Evolutionary conservation across 64 coral and sea anemone species (phyloP), one percentile per base, ranked within the genome.

Genomic region (Montipora cactus): DNA sequence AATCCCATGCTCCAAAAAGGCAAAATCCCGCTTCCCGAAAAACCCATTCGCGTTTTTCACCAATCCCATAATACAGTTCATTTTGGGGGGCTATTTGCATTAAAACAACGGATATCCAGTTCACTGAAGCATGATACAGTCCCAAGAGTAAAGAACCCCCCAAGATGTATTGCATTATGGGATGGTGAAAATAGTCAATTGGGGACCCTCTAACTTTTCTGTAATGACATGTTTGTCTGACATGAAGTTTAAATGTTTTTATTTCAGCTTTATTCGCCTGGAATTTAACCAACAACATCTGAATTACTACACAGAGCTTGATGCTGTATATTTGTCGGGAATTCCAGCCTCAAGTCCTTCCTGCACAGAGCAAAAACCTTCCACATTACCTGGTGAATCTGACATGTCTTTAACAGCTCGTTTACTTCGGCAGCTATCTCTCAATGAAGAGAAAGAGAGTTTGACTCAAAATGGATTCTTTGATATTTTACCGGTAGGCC

Each of bases 251-350:
- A 37, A 62, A 15, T 8, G 0, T 88, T 14, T 14, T 25, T 57
- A 57, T 84, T 47, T 77, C 55, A 99, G 98, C 70, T 62, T 96
- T 1, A 87, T 99, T 47, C 92, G 98, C 46, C 53, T 99, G 73
- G 98, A 99, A 67, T 99, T 99, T 50, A 96, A 99, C 71, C 98
- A 99, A 83, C 78, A 76, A n/a, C 98, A 95, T 80, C 80, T 96
- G 4, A 75, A 92, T 9, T 99, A 99, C 81, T 99, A 99, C 87
- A 99, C 98, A 67, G 95, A 99, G 57, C 89, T 99, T 37, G 98
- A 99, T 93, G 98, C 98, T 44, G 95, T 99, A 74, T 87, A 87
- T 77, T 81, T 99, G 53, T 92, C 79, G 67, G 95, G 98, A n/a
- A 81, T 76, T 14, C 74, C 75, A 12, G 44, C 74, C 13, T 18